These are phyloP conservation scores for Enteromius fasciolatus DNA, from an alignment of 2,797 vertebrate species.

Conservation along the genomic window DNA sequence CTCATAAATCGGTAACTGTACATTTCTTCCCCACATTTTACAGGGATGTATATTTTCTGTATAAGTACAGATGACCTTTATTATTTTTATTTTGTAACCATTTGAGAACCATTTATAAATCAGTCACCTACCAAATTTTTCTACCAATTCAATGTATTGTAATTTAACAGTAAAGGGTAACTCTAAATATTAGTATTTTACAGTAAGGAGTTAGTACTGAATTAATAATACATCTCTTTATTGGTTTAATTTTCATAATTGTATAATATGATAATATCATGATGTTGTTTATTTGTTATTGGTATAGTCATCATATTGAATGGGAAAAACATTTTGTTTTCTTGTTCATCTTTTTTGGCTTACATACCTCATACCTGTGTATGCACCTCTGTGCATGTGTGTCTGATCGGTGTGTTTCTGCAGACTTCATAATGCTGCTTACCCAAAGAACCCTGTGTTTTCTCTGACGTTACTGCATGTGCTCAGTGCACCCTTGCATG, in stretches of 20 bases:
- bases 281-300: background rate
- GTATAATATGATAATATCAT: background rate
- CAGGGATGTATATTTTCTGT: background rate
- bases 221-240: background rate
- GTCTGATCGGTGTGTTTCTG: conserved; percentile 17
- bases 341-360: background rate
- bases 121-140: background rate
- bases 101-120: background rate
- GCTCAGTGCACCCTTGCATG: conserved; percentile 82
- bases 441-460: conserved; percentile 78
- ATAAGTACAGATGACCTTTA: background rate
- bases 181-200: background rate
- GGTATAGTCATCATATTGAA: background rate
- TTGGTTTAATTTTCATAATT: background rate
- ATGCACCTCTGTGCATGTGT: background rate
- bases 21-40: background rate
- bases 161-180: background rate
- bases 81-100: background rate
- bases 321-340: background rate
- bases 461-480: conserved; percentile 81
- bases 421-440: conserved; percentile 78
- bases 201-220: background rate
- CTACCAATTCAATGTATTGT: background rate
- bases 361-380: background rate
- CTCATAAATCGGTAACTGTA: conserved; percentile 81